These are phyloP conservation scores for Lerema accius DNA, from an alignment of 1,140 invertebrate species.

Conservation along the genomic window DNA sequence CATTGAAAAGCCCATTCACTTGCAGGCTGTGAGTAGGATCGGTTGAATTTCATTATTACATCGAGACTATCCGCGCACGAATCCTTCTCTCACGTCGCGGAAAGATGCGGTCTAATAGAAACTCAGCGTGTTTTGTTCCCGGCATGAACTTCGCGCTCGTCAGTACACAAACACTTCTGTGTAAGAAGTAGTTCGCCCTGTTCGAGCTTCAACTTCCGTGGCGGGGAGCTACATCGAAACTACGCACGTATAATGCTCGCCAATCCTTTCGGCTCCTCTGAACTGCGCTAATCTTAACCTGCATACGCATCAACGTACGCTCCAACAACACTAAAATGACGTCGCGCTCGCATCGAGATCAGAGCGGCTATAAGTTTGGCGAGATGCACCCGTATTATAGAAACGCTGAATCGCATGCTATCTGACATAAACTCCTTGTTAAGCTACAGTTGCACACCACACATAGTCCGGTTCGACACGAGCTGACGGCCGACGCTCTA, in stretches of 20 bases:
- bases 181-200: too few species aligned
- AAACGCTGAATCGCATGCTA: slow-evolving; percentile 17
- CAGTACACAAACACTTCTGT: too few species aligned
- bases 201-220: slow-evolving; percentile 18
- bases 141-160: slow-evolving; percentile 2
- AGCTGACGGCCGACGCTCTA: slow-evolving; percentile 65
- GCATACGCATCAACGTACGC: too few species aligned
- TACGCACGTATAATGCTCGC: slow-evolving; percentile 3
- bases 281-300: too few species aligned
- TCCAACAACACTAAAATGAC: too few species aligned
- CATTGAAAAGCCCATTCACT: slow-evolving; percentile 28
- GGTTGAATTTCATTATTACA: slow-evolving; percentile 21
- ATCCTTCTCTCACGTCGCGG: slow-evolving; percentile 14
- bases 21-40: slow-evolving; percentile 30
- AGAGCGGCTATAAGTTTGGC: neutral
- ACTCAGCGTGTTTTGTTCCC: slow-evolving; percentile 10
- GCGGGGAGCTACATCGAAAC: slow-evolving; percentile 27
- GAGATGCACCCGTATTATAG: neutral
- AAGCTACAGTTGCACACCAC: slow-evolving; percentile 28
- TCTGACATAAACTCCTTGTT: slow-evolving; percentile 18
- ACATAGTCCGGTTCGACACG: slow-evolving; percentile 27
- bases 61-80: slow-evolving; percentile 21
- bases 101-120: slow-evolving; percentile 5
- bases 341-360: too few species aligned
- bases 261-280: too few species aligned